Evolutionary conservation across 2,113 vertebrate genomes (phyloP).

Genomic region (Aix galericulata): DNA sequence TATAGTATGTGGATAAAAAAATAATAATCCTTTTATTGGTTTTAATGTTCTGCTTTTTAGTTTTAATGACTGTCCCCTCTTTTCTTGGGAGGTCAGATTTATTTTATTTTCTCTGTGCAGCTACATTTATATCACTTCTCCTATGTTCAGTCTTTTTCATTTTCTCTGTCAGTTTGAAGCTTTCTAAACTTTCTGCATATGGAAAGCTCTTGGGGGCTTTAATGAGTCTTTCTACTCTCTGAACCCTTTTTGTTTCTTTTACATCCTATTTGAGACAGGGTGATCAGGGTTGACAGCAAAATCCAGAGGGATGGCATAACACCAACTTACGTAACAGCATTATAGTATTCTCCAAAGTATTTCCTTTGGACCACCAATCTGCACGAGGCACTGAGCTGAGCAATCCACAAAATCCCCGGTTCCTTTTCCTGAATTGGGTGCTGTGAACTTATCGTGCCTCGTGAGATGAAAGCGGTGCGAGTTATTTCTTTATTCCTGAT

Average conservation of each 20-base stretch:
- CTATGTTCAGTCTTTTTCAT: neutral
- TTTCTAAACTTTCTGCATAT: neutral
- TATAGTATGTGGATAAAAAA: neutral
- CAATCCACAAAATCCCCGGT: neutral
- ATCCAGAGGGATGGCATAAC: neutral
- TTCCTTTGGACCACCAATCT: neutral
- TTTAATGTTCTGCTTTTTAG: constrained; percentile 33
- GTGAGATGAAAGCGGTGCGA: neutral
- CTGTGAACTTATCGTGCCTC: rapidly evolving
- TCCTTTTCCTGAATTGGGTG: neutral
- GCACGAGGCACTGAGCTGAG: neutral
- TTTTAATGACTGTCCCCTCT: constrained; percentile 25
- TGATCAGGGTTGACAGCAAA: neutral
- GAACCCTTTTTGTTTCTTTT: constrained; percentile 26
- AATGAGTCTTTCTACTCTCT: neutral
- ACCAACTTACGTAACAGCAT: neutral
- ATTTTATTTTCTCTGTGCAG: constrained; percentile 14
- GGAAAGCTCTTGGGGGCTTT: constrained; percentile 23
- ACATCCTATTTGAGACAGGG: neutral
- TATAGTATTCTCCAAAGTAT: neutral
- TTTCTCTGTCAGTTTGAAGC: neutral
- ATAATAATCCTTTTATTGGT: constrained; percentile 28
- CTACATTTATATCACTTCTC: constrained; percentile 9
- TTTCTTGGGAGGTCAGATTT: constrained; percentile 24
- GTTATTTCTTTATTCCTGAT: neutral